phyloP scores from a whole-genome alignment of 35 echinoderm and acorn worm species.

The Heliocidaris tuberculata region DNA sequence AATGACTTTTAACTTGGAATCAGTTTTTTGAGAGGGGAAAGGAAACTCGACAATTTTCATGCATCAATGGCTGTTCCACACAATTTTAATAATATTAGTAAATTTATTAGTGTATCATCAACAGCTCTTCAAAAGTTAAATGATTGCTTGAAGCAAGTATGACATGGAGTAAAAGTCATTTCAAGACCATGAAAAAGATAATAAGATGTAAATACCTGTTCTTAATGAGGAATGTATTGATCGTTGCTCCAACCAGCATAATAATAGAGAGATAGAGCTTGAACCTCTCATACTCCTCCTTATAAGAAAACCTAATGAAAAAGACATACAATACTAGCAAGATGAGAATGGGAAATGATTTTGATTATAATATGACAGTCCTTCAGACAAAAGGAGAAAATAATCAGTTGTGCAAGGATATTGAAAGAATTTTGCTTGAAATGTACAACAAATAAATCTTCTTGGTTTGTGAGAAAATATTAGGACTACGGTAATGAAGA shows the following conservation, averaged over 20 bases:
- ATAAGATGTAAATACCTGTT: slow-evolving; percentile 18
- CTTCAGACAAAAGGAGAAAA: neutral
- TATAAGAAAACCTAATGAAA: slow-evolving; percentile 32
- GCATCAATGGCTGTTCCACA: too few relatives aligned
- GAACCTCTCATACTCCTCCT: slow-evolving; percentile 40
- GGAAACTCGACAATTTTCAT: too few relatives aligned
- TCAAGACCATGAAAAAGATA: neutral
- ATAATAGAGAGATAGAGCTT: slow-evolving; percentile 43
- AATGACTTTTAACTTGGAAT: too few relatives aligned
- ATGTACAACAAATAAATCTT: neutral
- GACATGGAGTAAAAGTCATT: too few relatives aligned
- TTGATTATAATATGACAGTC: neutral
- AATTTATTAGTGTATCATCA: too few relatives aligned
- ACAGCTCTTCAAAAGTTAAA: too few relatives aligned
- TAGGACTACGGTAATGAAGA: neutral
- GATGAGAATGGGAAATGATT: neutral
- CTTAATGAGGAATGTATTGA: slow-evolving; percentile 45
- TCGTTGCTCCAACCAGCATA: slow-evolving; percentile 30
- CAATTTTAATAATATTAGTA: too few relatives aligned
- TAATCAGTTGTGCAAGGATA: neutral
- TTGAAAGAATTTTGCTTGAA: neutral
- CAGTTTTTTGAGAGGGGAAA: too few relatives aligned
- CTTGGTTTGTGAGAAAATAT: neutral
- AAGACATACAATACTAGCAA: neutral
- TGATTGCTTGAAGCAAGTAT: too few relatives aligned